Evolutionary conservation across 2,113 vertebrate genomes (phyloP).

Genomic region (Prietella phreatophila): DNA sequence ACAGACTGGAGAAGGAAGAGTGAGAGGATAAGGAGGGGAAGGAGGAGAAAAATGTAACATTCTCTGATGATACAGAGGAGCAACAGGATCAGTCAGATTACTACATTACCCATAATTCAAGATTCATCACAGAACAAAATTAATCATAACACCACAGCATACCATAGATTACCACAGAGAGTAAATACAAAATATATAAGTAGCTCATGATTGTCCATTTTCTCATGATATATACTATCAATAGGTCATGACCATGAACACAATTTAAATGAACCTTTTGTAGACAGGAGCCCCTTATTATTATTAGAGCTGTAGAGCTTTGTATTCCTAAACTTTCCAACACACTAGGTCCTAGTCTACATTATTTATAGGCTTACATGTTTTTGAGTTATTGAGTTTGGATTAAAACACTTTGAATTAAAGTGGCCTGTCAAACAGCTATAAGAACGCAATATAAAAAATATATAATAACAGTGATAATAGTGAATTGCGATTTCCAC

Average conservation of each 20-base stretch:
- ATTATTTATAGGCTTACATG: background rate
- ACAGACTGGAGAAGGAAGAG: slow-evolving; percentile 2
- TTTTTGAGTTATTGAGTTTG: background rate
- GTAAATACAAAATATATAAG: background rate
- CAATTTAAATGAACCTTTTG: too few species aligned
- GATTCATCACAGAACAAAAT: slow-evolving; percentile 8
- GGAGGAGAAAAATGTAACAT: background rate
- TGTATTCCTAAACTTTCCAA: background rate
- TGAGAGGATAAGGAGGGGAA: background rate
- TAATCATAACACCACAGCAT: background rate
- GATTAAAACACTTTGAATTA: background rate
- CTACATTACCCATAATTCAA: background rate
- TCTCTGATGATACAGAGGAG: background rate
- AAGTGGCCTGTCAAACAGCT: background rate
- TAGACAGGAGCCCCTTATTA: background rate
- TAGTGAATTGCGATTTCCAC: background rate
- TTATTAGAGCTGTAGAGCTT: background rate
- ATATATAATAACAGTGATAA: background rate
- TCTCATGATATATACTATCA: too few species aligned
- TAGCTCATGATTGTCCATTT: too few species aligned
- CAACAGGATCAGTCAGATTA: background rate
- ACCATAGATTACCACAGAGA: background rate
- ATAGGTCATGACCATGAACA: too few species aligned
- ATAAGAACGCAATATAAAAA: background rate
- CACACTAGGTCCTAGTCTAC: background rate